phyloP scores from a whole-genome alignment of 2,113 vertebrate species.

The Heterocephalus glaber region DNA sequence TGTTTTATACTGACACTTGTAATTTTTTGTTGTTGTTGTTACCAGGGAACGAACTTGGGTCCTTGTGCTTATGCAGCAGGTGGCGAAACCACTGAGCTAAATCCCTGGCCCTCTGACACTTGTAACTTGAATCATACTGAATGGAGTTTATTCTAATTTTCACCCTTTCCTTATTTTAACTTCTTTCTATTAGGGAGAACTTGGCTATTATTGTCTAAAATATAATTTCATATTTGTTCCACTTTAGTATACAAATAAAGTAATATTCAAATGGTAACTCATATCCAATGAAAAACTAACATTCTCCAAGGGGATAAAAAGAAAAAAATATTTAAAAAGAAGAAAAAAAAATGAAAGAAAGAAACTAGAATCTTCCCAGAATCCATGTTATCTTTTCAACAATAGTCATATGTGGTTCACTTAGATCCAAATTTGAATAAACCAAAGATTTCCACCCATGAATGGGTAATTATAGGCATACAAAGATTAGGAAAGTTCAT shows the following conservation, averaged over 20 bases:
- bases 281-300: not conserved
- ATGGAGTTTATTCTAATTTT: not conserved
- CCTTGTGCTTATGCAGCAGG: no score
- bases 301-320: not conserved
- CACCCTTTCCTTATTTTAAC: not conserved
- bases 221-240: not conserved
- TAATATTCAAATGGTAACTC: not conserved
- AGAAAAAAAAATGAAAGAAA: not conserved
- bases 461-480: not conserved
- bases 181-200: not conserved
- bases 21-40: no score
- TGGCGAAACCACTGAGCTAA: no score
- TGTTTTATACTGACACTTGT: not conserved
- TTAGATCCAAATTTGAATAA: not conserved
- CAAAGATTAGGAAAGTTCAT: not conserved
- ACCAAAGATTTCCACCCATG: not conserved
- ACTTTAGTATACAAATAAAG: not conserved
- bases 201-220: not conserved
- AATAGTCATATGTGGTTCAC: not conserved
- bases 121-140: not conserved
- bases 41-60: no score
- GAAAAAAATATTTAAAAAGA: not conserved
- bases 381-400: not conserved
- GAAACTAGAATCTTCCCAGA: not conserved
- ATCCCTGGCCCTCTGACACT: no score